phyloP scores from a whole-genome alignment of 2,113 vertebrate genomes.

The Pterocles orientalis region DNA sequence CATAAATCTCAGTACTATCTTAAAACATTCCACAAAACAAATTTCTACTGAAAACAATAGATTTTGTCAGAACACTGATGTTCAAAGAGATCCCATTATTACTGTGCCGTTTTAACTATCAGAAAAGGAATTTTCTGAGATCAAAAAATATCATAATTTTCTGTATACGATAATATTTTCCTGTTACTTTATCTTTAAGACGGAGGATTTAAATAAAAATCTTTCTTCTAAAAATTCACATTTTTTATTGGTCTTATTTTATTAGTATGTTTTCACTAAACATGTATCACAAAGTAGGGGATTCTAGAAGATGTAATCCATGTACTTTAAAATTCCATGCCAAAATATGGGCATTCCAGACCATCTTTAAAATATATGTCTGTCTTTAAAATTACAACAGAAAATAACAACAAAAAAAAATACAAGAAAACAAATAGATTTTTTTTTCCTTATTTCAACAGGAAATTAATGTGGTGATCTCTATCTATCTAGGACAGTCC shows the following conservation, averaged over 20 bases:
- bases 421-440: not conserved
- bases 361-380: not conserved
- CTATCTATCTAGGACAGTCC: not conserved
- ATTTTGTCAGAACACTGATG: slow-evolving; percentile 25
- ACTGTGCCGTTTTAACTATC: not conserved
- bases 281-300: not conserved
- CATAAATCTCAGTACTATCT: not conserved
- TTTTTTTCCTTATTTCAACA: not conserved
- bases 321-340: not conserved
- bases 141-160: not conserved
- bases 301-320: not conserved
- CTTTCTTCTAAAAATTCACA: not conserved
- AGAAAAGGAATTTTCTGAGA: not conserved
- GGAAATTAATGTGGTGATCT: not conserved
- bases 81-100: slow-evolving; percentile 23
- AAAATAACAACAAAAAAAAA: not conserved
- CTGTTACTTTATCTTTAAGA: not conserved
- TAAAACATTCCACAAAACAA: slow-evolving; percentile 16
- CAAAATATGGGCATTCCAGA: not conserved
- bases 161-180: not conserved
- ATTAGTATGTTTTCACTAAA: not conserved
- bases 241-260: not conserved
- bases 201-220: not conserved
- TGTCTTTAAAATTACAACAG: not conserved
- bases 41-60: slow-evolving; percentile 13